A percentile compares a stretch with the other conserved stretches of the same genome.
These are phyloP conservation scores for Gonioctena quinquepunctata DNA, from an alignment of 1,140 invertebrate genomes.

Conservation along the genomic window DNA sequence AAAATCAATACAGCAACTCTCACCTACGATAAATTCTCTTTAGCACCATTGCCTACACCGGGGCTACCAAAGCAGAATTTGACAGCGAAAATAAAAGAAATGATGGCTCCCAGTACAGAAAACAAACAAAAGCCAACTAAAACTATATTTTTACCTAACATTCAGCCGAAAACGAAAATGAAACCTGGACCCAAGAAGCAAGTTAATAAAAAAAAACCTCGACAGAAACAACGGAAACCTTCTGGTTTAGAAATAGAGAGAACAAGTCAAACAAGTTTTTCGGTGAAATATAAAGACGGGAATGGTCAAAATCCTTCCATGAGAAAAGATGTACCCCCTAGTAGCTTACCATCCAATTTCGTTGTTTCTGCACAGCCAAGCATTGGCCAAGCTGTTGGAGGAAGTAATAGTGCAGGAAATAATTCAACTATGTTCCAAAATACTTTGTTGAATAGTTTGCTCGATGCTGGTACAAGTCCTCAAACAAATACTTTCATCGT, in stretches of 20 bases:
- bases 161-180: not conserved
- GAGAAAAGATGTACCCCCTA: not conserved
- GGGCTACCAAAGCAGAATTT: not conserved
- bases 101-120: constrained; percentile 2
- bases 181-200: not conserved
- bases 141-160: constrained; percentile 9
- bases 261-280: not conserved
- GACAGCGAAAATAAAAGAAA: constrained; percentile 6
- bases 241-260: not conserved
- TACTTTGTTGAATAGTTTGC: too few relatives aligned
- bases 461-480: too few relatives aligned
- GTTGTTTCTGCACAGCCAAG: too few relatives aligned
- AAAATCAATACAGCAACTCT: not conserved
- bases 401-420: too few relatives aligned
- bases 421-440: too few relatives aligned
- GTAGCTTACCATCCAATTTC: not conserved
- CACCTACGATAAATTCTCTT: not conserved
- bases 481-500: too few relatives aligned
- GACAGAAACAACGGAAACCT: not conserved
- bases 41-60: not conserved
- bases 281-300: not conserved
- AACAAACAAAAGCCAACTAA: not conserved
- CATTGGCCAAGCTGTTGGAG: too few relatives aligned
- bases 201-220: not conserved
- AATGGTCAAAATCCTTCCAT: not conserved